Evolutionary conservation across 2,113 vertebrate species (phyloP).

Genomic region (Serinus canaria): DNA sequence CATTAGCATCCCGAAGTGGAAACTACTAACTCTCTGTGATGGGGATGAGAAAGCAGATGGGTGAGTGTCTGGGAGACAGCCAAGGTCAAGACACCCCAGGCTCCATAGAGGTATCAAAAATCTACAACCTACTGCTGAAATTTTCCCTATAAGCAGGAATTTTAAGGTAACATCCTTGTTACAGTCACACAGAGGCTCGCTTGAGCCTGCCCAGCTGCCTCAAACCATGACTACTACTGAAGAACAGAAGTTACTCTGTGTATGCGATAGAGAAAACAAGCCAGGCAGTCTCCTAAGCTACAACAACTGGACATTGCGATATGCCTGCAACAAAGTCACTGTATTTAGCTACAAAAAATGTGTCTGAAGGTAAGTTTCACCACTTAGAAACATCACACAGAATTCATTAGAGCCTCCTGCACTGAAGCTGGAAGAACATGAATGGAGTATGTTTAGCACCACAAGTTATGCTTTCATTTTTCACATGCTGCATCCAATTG

Average conservation of each 20-base stretch:
- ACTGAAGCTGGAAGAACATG: not conserved
- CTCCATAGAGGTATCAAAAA: not conserved
- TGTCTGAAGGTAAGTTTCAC: not conserved
- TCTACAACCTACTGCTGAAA: not conserved
- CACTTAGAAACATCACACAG: not conserved
- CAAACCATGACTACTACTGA: not conserved
- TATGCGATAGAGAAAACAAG: not conserved
- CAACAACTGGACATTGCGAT: not conserved
- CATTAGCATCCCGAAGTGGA: not conserved
- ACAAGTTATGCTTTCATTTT: not conserved
- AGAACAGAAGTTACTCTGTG: not conserved
- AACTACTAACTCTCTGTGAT: not conserved
- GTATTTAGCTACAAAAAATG: not conserved
- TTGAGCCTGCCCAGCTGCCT: not conserved
- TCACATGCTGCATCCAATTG: not conserved
- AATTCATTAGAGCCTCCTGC: not conserved
- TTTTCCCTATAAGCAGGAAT: not conserved
- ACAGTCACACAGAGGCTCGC: not conserved
- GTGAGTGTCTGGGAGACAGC: not conserved
- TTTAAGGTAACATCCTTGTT: not conserved
- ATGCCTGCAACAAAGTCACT: not conserved
- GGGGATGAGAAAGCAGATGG: not conserved
- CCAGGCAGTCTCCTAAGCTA: not conserved
- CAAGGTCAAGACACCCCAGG: not conserved
- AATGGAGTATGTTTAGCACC: not conserved